phyloP scores from a whole-genome alignment of 2,113 vertebrate species.

The Axis porcinus region DNA sequence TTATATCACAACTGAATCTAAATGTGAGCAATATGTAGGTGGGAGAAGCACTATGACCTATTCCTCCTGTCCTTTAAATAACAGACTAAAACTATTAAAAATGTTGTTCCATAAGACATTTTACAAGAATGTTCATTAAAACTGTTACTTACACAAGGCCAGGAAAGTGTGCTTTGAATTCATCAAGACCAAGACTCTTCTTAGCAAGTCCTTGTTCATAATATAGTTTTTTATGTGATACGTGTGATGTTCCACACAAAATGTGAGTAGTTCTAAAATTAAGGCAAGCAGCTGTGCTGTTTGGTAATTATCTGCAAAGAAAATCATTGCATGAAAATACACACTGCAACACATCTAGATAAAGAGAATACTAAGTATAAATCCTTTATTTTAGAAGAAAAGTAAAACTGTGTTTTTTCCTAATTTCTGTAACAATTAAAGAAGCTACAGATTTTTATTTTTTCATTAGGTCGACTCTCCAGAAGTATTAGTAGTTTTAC shows the following conservation, averaged over 20 bases:
- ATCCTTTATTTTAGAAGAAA: not conserved
- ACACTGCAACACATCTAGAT: not conserved
- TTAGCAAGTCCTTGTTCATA: slow-evolving; percentile 98
- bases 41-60: not conserved
- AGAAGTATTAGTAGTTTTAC: not conserved
- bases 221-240: slow-evolving; percentile 99
- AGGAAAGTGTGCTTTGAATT: slow-evolving; percentile 98
- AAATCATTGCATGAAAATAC: slow-evolving; percentile 23
- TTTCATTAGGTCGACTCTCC: slow-evolving; percentile 8
- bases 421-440: slow-evolving; percentile 15
- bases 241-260: slow-evolving; percentile 97
- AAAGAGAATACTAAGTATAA: not conserved
- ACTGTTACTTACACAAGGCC: slow-evolving; percentile 93
- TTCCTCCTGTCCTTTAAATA: not conserved
- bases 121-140: slow-evolving; percentile 26
- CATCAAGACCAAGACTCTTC: slow-evolving; percentile 97
- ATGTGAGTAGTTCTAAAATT: slow-evolving; percentile 96
- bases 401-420: not conserved
- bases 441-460: not conserved
- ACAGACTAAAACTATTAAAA: slow-evolving; percentile 8
- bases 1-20: not conserved
- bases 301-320: slow-evolving; percentile 94
- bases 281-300: slow-evolving; percentile 96
- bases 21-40: not conserved
- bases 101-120: slow-evolving; percentile 11